Conservation (phyloP, 1,140 invertebrate genomes). For the Drosophila sechellia region DNA sequence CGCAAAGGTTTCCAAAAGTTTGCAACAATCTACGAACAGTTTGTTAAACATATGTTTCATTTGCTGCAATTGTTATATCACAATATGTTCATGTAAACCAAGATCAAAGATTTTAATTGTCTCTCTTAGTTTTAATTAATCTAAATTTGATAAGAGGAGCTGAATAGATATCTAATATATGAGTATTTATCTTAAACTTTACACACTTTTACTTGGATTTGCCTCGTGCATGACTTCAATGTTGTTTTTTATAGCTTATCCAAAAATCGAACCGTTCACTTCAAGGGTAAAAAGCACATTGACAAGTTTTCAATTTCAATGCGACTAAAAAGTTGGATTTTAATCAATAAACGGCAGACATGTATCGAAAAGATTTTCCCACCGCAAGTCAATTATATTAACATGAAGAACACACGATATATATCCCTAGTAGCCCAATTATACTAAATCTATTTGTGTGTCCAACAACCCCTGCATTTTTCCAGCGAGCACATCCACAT, state of each 20-base stretch:
- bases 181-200: neutral
- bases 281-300: slow-evolving; percentile 48
- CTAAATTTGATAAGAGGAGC: no score
- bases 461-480: neutral
- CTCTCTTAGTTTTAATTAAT: no score
- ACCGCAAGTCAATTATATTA: slow-evolving; percentile 71
- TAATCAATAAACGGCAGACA: slow-evolving; percentile 75
- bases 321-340: slow-evolving; percentile 29
- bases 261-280: slow-evolving; percentile 49
- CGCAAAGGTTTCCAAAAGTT: no score
- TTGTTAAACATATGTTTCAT: no score
- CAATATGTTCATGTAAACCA: no score
- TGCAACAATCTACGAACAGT: neutral
- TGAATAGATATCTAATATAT: neutral
- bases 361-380: slow-evolving; percentile 67
- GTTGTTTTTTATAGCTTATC: neutral
- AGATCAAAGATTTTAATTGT: no score
- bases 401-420: slow-evolving; percentile 33
- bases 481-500: neutral
- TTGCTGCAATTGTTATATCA: no score
- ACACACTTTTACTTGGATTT: slow-evolving; percentile 49
- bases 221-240: slow-evolving; percentile 40
- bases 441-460: slow-evolving; percentile 20
- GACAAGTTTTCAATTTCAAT: slow-evolving; percentile 52
- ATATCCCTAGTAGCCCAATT: slow-evolving; percentile 58